Base-by-base conservation (phyloP, 2,113 vertebrate genomes). In the Stictonetta naevosa region DNA sequence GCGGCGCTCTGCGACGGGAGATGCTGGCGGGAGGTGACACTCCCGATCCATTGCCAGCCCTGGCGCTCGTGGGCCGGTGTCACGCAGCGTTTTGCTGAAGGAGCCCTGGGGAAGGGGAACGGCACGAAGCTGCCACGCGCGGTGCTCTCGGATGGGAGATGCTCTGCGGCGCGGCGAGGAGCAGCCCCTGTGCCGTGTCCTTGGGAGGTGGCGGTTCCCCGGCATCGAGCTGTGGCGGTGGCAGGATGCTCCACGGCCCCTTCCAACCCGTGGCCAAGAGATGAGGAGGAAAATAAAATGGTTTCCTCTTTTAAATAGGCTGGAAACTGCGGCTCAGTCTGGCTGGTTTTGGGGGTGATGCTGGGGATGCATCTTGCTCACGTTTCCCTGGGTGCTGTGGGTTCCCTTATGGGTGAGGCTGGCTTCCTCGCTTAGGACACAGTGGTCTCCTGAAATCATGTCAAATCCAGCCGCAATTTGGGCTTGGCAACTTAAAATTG, bases 191-290 rank as follows among this genome's bases (percentile, higher is more conserved):
- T 1, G 1, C 56, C 1, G 14, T 5, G 25, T 25, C 50, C 67
- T 53, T 0, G 1, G 80, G 69, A 62, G 52, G 40, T 3, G 0
- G 26, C 17, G 5, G 36, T 52, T 66, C 59, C 3, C 3, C 22
- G 2, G 60, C 68, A 4, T 13, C 4, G 1, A 52, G 66, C 48
- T 0, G 18, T 6, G 23, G 22, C 31, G 7, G 31, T 2, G 14
- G 13, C 53, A 9, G 48, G 48, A 42, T 25, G 76, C 40, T 64
- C 36, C n/a, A 0, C 1, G 2, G 33, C 5, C 0, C 38, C 69
- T 77, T 53, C 75, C 6, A 5, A 8, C 11, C 53, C 0, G 1
- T 7, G 11, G 3, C n/a, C 18, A 3, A 28, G 0, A 0, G 13
- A 25, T 8, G 42, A 79, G 13, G 74, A 63, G 59, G 42, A 8